Evolutionary conservation across 2,797 vertebrate genomes (phyloP), one percentile per base, ranked within the genome.

Genomic region (Eutrigla gurnardus): DNA sequence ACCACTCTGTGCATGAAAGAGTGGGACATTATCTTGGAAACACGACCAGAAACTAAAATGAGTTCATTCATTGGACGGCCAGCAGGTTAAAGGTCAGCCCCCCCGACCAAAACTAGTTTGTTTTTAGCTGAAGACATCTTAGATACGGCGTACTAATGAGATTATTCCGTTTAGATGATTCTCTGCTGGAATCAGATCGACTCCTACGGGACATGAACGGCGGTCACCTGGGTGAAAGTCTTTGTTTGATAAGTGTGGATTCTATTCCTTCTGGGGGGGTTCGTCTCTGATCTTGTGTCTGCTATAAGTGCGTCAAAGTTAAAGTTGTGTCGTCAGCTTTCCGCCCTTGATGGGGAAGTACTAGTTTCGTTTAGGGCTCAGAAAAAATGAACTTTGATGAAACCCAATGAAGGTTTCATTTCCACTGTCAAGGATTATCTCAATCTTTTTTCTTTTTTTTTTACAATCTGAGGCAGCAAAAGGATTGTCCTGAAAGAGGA

Each of bases 381-480:
- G 9, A 14, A 60, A 54, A 58, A 14, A 37, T 1, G 5, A 52
- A 40, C 39, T 67, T 60, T 54, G 37, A 73, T 1, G 15, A 73
- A 71, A 67, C 11, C 32, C 50, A 69, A 68, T 65, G 4, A 40
- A 42, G 14, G 45, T 60, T 75, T 80, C 2, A 67, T 77, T 75
- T 75, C 60, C 43, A 61, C 47, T 37, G 18, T 60, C 37, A 63
- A 49, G 64, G 14, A 69, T 39, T 64, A 64, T 74, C 66, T 82
- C 10, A 45, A 57, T 67, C 37, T 64, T 77, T 73, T 59, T 63
- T 25, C 25, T 25, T 25, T 25, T 25, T 25, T 25, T 25, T 25
- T 25, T 25, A 25, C 39, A 52, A 57, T 63, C 54, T 52, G 62
- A 78, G 37, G 36, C n/a, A 49, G 68, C 4, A 14, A 53, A 58